Conservation (phyloP, 1,140 invertebrate species). For the Coptotermes formosanus region DNA sequence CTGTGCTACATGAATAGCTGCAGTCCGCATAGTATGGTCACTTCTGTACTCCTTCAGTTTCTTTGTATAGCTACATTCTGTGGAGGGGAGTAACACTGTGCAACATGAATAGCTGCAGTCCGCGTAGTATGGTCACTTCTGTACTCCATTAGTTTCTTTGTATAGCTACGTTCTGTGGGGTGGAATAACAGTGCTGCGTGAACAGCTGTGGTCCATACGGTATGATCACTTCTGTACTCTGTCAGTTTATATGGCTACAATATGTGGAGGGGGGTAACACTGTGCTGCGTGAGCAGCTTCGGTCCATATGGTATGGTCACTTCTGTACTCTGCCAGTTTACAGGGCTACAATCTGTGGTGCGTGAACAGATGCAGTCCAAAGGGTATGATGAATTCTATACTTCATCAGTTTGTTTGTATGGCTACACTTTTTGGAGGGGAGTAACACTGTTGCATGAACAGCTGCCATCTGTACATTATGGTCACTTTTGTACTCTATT, state of each 20-base stretch:
- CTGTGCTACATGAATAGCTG: conserved; percentile 54
- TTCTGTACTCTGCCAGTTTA: no score
- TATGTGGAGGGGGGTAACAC: conserved; percentile 58
- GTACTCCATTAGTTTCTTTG: no score
- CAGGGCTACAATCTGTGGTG: conserved; percentile 59
- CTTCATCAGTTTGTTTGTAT: no score
- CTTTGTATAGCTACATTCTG: background rate
- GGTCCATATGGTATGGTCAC: conserved; percentile 45
- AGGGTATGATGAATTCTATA: conserved; percentile 42
- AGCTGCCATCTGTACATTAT: conserved; percentile 51
- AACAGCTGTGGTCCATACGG: no score
- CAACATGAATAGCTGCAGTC: background rate
- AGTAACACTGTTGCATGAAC: conserved; percentile 57
- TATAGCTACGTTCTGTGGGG: conserved; percentile 56
- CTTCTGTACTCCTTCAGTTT: no score
- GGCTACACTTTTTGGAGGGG: conserved; percentile 46
- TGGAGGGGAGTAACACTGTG: background rate
- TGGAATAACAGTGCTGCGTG: background rate
- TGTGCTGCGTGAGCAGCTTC: conserved; percentile 55
- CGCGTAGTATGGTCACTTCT: no score
- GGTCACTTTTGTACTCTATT: background rate
- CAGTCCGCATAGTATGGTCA: conserved; percentile 46
- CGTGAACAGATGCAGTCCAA: conserved; percentile 52
- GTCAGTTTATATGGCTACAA: conserved; percentile 49
- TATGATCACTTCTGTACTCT: no score